phyloP scores from a whole-genome alignment of 1,140 invertebrate species.

The Mamestra configurata region DNA sequence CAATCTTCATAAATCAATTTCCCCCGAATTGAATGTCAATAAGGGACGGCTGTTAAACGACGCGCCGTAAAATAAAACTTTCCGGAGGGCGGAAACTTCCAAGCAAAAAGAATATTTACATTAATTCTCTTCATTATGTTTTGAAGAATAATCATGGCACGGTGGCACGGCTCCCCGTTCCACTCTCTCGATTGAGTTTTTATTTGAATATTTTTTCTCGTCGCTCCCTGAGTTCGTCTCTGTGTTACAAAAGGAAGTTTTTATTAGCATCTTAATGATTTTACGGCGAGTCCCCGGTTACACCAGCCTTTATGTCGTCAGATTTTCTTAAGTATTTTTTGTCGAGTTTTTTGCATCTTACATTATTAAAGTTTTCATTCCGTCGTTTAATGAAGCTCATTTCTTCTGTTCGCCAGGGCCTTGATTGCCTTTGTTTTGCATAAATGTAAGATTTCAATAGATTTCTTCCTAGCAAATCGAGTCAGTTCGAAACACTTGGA shows the following conservation, averaged over 20 bases:
- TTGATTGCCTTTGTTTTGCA: conserved; percentile 88
- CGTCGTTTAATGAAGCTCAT: conserved; percentile 88
- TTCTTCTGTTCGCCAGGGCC: conserved; percentile 86
- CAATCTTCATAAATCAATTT: conserved; percentile 88
- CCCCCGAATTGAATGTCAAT: conserved; percentile 88
- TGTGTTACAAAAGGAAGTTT: conserved; percentile 87
- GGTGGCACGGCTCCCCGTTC: conserved; percentile 84
- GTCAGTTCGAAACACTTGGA: conserved; percentile 79
- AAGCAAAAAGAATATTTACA: conserved; percentile 88
- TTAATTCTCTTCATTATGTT: conserved; percentile 89
- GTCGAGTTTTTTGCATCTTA: conserved; percentile 87
- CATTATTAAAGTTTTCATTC: conserved; percentile 88
- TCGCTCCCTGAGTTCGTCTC: conserved; percentile 81
- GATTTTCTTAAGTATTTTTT: conserved; percentile 88
- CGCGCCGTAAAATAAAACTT: conserved; percentile 87
- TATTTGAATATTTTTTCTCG: conserved; percentile 88
- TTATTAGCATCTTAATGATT: conserved; percentile 89
- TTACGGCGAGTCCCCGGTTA: conserved; percentile 87
- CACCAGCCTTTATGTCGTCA: conserved; percentile 88
- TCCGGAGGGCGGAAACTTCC: conserved; percentile 83
- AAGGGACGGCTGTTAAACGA: conserved; percentile 87
- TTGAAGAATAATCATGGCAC: conserved; percentile 88
- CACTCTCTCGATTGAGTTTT: conserved; percentile 87
- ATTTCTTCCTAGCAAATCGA: conserved; percentile 82
- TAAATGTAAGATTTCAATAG: conserved; percentile 88